Conservation (phyloP, 2,888 invertebrate species). For the Campopleginae sp. region DNA sequence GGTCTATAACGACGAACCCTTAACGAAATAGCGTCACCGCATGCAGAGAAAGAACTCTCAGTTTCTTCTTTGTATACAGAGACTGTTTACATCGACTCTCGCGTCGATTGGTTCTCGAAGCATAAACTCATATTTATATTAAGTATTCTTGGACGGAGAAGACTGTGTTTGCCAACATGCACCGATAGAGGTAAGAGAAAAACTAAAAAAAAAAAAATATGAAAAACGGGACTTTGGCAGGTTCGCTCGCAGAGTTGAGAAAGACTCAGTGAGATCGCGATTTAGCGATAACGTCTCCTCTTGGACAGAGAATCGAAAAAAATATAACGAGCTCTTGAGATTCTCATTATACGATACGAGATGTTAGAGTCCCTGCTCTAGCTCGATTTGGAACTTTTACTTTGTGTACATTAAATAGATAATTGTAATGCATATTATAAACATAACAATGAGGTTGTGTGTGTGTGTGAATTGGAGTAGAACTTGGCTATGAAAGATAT, state of each 20-base stretch:
- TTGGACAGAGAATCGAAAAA: constrained; percentile 2
- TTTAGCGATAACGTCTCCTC: constrained; percentile 34
- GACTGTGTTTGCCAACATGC: too few species aligned
- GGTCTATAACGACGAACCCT: too few species aligned
- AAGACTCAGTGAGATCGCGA: constrained; percentile 22
- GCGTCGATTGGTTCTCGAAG: too few species aligned
- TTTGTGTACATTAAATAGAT: constrained; percentile 11
- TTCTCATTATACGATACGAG: constrained; percentile 51
- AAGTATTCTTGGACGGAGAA: too few species aligned
- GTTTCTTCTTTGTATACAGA: too few species aligned
- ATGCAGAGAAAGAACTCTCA: too few species aligned
- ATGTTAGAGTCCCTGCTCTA: constrained; percentile 24
- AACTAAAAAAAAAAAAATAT: background rate
- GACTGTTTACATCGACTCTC: too few species aligned
- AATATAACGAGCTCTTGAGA: constrained; percentile 45
- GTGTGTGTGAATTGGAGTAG: constrained; percentile 14
- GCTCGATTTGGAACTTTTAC: constrained; percentile 29
- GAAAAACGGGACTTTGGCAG: background rate
- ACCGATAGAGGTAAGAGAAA: too few species aligned
- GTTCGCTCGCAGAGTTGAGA: background rate
- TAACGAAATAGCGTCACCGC: too few species aligned
- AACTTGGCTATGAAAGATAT: constrained; percentile 6
- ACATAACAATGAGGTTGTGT: background rate
- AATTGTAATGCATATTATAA: constrained; percentile 10
- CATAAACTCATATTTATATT: too few species aligned